Evolutionary conservation across 2,888 invertebrate species (phyloP), one percentile per base, ranked within the genome.

Genomic region (Nymphalis polychloros): DNA sequence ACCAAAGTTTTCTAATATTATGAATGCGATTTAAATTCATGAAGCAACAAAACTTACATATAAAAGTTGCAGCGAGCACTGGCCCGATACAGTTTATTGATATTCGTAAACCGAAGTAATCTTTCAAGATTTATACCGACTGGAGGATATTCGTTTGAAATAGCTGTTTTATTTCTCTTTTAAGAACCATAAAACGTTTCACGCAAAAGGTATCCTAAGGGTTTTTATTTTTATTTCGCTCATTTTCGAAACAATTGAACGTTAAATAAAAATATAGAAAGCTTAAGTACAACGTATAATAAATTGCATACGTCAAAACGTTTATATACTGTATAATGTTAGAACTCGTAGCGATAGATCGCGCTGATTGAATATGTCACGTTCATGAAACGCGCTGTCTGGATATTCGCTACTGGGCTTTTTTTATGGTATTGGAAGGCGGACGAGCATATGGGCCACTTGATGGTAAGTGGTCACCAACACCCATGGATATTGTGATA

Each of bases 101-200:
- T 53, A 23, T 10, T 55, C 64, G 66, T 63, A 73, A 68, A 74
- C 72, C 67, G 63, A 64, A 69, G 67, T 65, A 72, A 72, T 74
- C 69, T 70, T 61, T 27, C 17, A 31, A 67, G 71, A 72, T 73
- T 74, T 72, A 72, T 72, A 64, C 66, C 55, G 60, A 70, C 68
- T 8, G 66, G 68, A 69, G 69, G 70, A 70, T 70, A 73, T 71
- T 73, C 69, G 71, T 71, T 75, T 67, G 63, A 65, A 68, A 68
- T 66, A 61, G 68, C 52, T 63, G 35, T 73, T 75, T 73, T 71
- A 72, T 71, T 67, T 62, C 66, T 50, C 61, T 68, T 66, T 68
- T 71, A 66, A 65, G 67, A 67, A 61, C 63, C 64, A 67, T 67
- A 66, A 69, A 72, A 67, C 59, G 63, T 55, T 71, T 57, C 46